Conservation (phyloP, 2,113 vertebrate species). For the Cheirogaleus medius region DNA sequence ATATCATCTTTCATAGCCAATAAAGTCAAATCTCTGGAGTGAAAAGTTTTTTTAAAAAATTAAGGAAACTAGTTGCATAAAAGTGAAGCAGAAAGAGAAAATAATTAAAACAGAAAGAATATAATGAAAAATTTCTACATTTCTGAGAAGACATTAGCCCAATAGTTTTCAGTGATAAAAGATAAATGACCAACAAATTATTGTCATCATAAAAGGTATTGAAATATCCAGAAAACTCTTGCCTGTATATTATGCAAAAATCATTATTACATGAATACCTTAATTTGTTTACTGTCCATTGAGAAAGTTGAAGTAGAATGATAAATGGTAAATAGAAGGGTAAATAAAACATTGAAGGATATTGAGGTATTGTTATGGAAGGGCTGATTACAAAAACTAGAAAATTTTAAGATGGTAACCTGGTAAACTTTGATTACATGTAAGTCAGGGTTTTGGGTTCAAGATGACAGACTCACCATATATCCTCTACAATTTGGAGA, state of each 20-base stretch:
- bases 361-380: background rate
- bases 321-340: background rate
- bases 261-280: background rate
- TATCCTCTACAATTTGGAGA: background rate
- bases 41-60: no score
- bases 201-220: background rate
- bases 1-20: background rate
- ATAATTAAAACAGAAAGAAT: background rate
- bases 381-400: background rate
- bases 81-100: background rate
- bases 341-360: background rate
- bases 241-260: background rate
- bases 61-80: background rate
- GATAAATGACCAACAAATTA: background rate
- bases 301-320: background rate
- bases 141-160: background rate
- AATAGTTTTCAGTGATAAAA: background rate
- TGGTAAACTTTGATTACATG: background rate
- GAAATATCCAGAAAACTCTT: background rate
- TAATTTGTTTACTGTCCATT: background rate
- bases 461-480: background rate
- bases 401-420: background rate
- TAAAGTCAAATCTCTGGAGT: background rate
- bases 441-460: background rate
- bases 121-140: background rate